Conservation (phyloP, 1,140 invertebrate genomes). For the Hypsibius dujardini region DNA sequence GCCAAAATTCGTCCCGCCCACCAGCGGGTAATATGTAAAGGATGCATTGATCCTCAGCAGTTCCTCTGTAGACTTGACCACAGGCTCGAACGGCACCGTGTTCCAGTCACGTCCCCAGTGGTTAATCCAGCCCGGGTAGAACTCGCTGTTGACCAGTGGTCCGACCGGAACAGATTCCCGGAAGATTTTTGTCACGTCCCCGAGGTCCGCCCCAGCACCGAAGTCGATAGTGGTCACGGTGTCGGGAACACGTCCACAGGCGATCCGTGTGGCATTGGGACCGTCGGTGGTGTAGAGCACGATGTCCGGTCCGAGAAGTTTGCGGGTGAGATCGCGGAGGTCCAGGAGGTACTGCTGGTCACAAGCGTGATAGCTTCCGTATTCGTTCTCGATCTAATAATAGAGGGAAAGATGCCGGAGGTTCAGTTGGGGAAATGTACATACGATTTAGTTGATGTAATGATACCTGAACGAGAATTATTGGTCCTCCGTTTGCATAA, state of each 20-base stretch:
- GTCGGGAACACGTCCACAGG: constrained; percentile 24
- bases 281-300: constrained; percentile 19
- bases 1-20: constrained; percentile 51
- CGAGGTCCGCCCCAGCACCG: constrained; percentile 18
- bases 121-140: constrained; percentile 37
- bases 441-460: background rate
- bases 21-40: constrained; percentile 52
- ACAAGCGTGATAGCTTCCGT: constrained; percentile 32
- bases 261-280: constrained; percentile 18
- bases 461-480: constrained; percentile 33
- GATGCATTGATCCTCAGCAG: constrained; percentile 28
- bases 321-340: background rate
- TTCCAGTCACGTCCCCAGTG: constrained; percentile 31
- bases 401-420: constrained; percentile 25
- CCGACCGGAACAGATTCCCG: constrained; percentile 9
- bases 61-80: constrained; percentile 25
- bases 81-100: constrained; percentile 14
- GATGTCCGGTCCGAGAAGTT: constrained; percentile 7
- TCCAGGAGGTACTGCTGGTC: constrained; percentile 26
- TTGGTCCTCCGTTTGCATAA: constrained; percentile 33
- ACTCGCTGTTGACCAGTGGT: constrained; percentile 36
- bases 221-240: constrained; percentile 26
- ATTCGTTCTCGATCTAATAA: constrained; percentile 35
- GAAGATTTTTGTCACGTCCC: background rate
- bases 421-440: too few relatives aligned